phyloP scores from a whole-genome alignment of 2,888 invertebrate genomes.

The Gryllus longicercus region DNA sequence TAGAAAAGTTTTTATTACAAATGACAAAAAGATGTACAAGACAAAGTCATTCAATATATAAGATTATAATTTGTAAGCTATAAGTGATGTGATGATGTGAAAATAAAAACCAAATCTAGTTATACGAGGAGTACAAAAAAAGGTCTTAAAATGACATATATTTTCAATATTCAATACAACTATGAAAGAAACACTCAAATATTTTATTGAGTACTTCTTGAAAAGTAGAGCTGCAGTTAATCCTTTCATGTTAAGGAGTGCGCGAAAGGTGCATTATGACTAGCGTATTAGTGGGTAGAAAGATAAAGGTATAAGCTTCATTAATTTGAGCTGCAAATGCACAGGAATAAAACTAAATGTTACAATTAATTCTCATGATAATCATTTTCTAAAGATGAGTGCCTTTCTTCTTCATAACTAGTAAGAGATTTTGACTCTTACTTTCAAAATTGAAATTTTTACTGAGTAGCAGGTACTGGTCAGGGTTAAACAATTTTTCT shows the following conservation, averaged over 20 bases:
- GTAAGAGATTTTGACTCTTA: no score
- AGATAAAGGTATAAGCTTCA: background rate
- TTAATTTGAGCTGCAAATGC: background rate
- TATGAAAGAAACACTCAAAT: background rate
- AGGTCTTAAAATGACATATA: conserved; percentile 22
- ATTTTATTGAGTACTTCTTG: background rate
- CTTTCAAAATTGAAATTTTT: no score
- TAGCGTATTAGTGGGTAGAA: conserved; percentile 36
- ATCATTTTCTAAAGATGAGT: no score
- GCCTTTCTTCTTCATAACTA: no score
- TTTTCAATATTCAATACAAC: conserved; percentile 23
- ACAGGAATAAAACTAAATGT: background rate
- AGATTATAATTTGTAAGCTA: conserved; percentile 2
- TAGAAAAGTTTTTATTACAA: conserved; percentile 36
- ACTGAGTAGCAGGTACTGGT: no score
- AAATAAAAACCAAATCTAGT: conserved; percentile 24
- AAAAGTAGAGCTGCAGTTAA: conserved; percentile 19
- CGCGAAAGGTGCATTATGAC: conserved; percentile 30
- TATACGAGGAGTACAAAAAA: conserved; percentile 28
- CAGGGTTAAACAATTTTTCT: no score
- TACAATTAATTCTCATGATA: no score
- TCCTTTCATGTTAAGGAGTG: background rate
- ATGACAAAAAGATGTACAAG: conserved; percentile 33
- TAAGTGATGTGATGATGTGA: conserved; percentile 29
- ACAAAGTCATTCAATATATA: conserved; percentile 28